These are phyloP conservation scores for Lethrus apterus DNA, from an alignment of 1,140 invertebrate species.

Conservation along the genomic window DNA sequence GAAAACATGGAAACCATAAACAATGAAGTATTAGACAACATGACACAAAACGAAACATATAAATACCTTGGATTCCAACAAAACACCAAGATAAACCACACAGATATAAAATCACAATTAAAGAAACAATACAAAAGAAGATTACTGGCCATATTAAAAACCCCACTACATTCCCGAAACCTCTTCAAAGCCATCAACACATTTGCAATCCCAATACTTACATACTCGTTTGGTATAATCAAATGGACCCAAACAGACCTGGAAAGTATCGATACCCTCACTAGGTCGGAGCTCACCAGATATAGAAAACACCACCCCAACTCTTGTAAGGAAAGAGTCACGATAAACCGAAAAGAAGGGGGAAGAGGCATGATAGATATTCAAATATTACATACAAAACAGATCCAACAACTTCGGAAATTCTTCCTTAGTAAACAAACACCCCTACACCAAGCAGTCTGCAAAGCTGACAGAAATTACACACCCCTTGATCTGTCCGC, in stretches of 20 bases:
- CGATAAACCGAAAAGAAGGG: not conserved
- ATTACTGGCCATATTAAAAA: not conserved
- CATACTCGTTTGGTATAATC: not conserved
- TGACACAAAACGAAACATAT: slow-evolving; percentile 1
- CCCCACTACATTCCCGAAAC: not conserved
- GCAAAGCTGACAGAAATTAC: too few species aligned
- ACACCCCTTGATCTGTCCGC: too few species aligned
- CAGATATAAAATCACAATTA: not conserved
- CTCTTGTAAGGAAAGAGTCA: not conserved
- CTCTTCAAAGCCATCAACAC: not conserved
- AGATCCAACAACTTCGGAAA: too few species aligned
- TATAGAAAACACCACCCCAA: slow-evolving; percentile 1
- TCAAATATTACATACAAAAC: too few species aligned
- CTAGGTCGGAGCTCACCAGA: not conserved
- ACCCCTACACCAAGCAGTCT: too few species aligned
- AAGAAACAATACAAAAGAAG: not conserved
- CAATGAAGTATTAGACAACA: not conserved
- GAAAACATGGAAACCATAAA: not conserved
- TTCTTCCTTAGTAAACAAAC: too few species aligned
- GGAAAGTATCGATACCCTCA: not conserved
- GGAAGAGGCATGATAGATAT: too few species aligned
- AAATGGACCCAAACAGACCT: slow-evolving; percentile 1
- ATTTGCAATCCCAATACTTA: slow-evolving; percentile 4
- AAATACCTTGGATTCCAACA: slow-evolving; percentile 8
- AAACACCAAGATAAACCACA: not conserved